Percentiles rank a stretch among this genome's conserved stretches.
Evolutionary conservation across 2,113 vertebrate species (phyloP).

Genomic region (Campylorhamphus procurvoides): DNA sequence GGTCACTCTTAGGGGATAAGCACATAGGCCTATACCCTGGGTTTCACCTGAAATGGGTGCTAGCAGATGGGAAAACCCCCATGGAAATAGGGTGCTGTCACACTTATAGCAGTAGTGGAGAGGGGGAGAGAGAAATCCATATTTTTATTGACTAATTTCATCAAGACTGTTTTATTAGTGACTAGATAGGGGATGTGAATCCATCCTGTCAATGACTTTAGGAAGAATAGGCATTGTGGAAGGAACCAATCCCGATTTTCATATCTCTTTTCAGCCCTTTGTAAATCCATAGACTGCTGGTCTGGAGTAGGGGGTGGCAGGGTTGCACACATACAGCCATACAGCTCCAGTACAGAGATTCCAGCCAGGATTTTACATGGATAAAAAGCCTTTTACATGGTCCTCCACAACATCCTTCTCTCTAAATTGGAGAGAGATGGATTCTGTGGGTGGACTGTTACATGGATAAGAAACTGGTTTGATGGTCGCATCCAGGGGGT

Average conservation of each 20-base stretch:
- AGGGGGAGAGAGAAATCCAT: neutral
- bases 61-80: neutral
- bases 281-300: neutral
- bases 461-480: neutral
- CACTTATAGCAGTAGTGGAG: neutral
- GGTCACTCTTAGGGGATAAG: neutral
- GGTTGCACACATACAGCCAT: fast-evolving
- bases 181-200: neutral
- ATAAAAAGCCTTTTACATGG: neutral
- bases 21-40: fast-evolving
- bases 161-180: neutral
- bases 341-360: neutral
- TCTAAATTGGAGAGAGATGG: neutral
- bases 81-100: neutral
- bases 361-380: neutral
- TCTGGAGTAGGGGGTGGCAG: neutral
- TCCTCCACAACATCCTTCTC: neutral
- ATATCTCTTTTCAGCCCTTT: neutral
- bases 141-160: neutral
- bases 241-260: neutral
- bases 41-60: neutral
- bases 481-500: neutral
- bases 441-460: neutral
- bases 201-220: neutral
- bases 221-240: neutral